Conservation (phyloP, 2,113 vertebrate species). For the Microtus ochrogaster region DNA sequence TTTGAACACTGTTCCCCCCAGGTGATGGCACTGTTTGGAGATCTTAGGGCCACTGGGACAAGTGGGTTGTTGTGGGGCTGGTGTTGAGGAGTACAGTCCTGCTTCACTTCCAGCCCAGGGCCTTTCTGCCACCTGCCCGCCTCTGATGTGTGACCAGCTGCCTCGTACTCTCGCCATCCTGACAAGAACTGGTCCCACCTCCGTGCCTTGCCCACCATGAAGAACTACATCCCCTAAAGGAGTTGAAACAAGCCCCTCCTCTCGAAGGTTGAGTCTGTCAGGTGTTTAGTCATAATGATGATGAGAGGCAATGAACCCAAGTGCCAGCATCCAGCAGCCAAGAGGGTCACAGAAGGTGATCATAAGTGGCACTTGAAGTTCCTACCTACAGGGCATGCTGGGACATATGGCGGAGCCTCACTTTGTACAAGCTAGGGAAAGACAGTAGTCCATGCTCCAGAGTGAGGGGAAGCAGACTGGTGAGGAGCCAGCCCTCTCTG, state of each 20-base stretch:
- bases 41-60: too few species aligned
- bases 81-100: too few species aligned
- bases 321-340: background rate
- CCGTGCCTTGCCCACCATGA: background rate
- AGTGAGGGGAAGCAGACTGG: background rate
- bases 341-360: background rate
- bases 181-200: background rate
- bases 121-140: background rate
- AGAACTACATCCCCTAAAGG: background rate
- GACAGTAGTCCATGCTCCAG: background rate
- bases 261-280: background rate
- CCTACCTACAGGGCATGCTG: background rate
- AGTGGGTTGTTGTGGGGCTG: background rate
- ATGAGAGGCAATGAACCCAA: background rate
- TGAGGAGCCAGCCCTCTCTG: background rate
- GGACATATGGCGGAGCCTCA: background rate
- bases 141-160: background rate
- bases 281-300: background rate
- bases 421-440: background rate
- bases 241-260: background rate
- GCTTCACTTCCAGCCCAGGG: background rate
- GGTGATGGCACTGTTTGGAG: background rate
- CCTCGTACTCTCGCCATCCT: too few species aligned
- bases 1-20: background rate
- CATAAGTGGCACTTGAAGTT: background rate